A percentile compares a stretch with the other conserved stretches of the same genome.
phyloP scores from a whole-genome alignment of 2,797 vertebrate genomes.

The Pangasius djambal region DNA sequence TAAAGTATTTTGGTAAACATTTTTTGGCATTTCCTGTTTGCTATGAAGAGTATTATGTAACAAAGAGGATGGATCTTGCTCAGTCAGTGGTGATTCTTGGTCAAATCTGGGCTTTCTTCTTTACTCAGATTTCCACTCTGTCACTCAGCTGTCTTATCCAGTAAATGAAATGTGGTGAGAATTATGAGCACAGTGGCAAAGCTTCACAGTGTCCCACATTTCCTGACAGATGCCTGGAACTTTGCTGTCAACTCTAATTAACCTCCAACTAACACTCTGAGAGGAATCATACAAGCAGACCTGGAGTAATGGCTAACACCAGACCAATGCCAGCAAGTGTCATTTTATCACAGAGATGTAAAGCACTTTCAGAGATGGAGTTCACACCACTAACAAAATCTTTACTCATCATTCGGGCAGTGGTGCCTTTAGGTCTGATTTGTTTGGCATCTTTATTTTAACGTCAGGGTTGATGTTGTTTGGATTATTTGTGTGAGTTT shows the following conservation, averaged over 20 bases:
- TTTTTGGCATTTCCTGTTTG: not conserved
- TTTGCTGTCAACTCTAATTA: conserved; percentile 69
- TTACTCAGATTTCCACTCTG: conserved; percentile 2
- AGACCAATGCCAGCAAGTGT: not conserved
- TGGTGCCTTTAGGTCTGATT: not conserved
- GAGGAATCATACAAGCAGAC: conserved; percentile 66
- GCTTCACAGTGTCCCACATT: conserved; percentile 40
- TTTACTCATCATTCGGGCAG: not conserved
- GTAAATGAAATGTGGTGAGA: not conserved
- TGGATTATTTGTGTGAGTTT: not conserved
- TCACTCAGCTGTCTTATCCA: conserved; percentile 2
- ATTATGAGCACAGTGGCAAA: conserved; percentile 46
- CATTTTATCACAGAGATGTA: conserved; percentile 9
- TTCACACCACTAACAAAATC: not conserved
- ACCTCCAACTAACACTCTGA: conserved; percentile 59
- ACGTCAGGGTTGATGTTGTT: not conserved
- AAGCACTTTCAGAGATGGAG: not conserved
- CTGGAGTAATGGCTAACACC: conserved; percentile 52
- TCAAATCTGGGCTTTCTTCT: not conserved
- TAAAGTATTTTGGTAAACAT: not conserved
- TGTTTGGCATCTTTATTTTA: not conserved
- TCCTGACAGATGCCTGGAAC: conserved; percentile 58
- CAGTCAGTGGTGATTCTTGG: not conserved
- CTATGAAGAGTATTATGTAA: not conserved
- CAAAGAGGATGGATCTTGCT: not conserved